A percentile compares a stretch with the other conserved stretches of the same genome.
Conservation (phyloP, 2,113 vertebrate genomes). For the Montifringilla adamsi region DNA sequence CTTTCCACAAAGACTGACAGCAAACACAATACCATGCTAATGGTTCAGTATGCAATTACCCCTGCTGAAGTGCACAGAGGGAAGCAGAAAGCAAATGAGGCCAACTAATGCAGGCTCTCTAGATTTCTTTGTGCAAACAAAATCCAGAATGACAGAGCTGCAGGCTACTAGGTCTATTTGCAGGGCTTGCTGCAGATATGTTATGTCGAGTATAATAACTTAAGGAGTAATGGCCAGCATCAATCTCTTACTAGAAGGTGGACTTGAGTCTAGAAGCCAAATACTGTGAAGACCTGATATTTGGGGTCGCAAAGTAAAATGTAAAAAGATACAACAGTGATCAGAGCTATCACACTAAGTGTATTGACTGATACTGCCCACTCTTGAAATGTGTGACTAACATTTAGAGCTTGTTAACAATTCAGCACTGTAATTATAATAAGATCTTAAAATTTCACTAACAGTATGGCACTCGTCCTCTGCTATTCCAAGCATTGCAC, state of each 20-base stretch:
- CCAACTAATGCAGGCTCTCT: slow-evolving; percentile 9
- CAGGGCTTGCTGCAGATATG: background rate
- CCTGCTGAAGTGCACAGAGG: slow-evolving; percentile 35
- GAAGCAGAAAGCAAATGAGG: slow-evolving; percentile 58
- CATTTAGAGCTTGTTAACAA: background rate
- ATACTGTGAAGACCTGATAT: background rate
- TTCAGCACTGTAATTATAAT: background rate
- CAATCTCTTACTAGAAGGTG: background rate
- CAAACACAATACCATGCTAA: slow-evolving; percentile 21
- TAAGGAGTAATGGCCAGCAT: background rate
- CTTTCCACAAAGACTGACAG: slow-evolving; percentile 38
- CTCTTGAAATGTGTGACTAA: background rate
- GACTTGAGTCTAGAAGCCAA: background rate
- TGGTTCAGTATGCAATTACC: slow-evolving; percentile 27
- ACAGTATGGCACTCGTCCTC: background rate
- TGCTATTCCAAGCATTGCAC: background rate
- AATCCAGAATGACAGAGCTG: slow-evolving; percentile 63
- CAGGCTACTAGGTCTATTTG: slow-evolving; percentile 36
- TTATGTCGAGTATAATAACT: background rate
- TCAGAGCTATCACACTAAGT: background rate
- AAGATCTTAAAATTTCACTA: background rate
- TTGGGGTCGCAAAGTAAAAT: background rate
- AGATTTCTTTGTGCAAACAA: slow-evolving; percentile 39
- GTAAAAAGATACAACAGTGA: background rate
- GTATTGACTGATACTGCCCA: background rate